A percentile compares a stretch with the other conserved stretches of the same genome.
phyloP scores from a whole-genome alignment of 2,113 vertebrate species.

The Prunella himalayana region DNA sequence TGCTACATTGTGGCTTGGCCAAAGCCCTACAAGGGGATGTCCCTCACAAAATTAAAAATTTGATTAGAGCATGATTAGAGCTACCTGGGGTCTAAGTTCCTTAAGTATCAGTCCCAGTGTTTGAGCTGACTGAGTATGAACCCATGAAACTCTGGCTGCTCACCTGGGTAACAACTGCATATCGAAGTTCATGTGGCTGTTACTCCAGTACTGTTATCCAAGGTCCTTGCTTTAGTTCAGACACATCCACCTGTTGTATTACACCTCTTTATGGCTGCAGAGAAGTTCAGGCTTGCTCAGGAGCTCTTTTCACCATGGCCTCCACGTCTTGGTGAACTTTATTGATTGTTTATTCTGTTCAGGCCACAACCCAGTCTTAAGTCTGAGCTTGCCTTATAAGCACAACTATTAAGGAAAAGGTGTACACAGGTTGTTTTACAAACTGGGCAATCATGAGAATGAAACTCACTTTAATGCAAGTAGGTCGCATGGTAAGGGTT shows the following conservation, averaged over 20 bases:
- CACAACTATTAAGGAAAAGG: background rate
- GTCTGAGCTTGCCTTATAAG: background rate
- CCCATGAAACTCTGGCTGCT: background rate
- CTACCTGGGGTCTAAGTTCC: background rate
- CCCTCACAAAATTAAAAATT: background rate
- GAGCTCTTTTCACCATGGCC: background rate
- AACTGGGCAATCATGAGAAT: background rate
- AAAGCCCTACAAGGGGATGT: background rate
- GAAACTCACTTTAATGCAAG: background rate
- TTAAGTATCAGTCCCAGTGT: background rate
- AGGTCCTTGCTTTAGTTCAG: background rate
- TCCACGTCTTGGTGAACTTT: background rate
- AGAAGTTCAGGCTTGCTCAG: background rate
- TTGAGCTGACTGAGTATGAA: background rate
- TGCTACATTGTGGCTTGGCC: background rate
- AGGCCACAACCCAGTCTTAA: background rate
- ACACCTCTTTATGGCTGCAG: background rate
- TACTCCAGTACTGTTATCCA: background rate
- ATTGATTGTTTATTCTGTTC: background rate
- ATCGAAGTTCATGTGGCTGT: background rate
- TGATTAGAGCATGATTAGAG: background rate
- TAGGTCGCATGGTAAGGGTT: background rate
- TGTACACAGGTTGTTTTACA: background rate
- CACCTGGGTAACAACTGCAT: background rate
- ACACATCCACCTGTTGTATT: background rate